phyloP scores from a whole-genome alignment of 2,797 vertebrate genomes.

The Rhabdophis nuchalis region DNA sequence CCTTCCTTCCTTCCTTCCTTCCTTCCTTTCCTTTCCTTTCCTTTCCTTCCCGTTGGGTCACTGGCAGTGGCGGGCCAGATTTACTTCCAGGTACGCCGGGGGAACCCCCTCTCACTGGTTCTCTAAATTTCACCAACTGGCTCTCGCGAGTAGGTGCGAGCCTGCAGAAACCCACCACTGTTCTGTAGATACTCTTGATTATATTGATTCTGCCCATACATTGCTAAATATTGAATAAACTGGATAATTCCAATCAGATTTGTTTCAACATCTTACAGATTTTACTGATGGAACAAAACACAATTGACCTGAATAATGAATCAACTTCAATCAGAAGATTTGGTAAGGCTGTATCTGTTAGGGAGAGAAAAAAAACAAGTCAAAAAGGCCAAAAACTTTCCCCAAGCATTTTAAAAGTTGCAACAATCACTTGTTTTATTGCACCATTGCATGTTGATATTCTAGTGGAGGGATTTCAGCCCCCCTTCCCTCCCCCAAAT shows the following conservation, averaged over 20 bases:
- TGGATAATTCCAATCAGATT: neutral
- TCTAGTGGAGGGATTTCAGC: neutral
- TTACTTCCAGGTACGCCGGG: too few species aligned
- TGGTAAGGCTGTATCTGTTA: neutral
- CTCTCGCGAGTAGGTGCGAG: too few species aligned
- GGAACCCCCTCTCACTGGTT: too few species aligned
- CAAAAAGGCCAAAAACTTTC: accelerated
- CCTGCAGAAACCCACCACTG: too few species aligned
- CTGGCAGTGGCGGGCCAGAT: too few species aligned
- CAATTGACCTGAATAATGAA: neutral
- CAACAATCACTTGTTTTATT: neutral
- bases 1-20: too few species aligned
- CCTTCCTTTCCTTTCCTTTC: too few species aligned
- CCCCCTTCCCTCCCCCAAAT: accelerated
- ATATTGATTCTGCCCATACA: neutral
- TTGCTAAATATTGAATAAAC: neutral
- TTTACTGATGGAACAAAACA: neutral
- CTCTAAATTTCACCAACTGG: too few species aligned
- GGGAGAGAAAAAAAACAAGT: accelerated
- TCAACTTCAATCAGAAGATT: neutral
- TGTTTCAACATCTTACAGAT: neutral
- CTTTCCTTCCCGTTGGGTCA: too few species aligned
- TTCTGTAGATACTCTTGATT: neutral
- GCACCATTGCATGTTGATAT: neutral
- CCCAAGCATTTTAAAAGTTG: neutral